Evolutionary conservation across 2,888 invertebrate species (phyloP).

Genomic region (Horisme vitalbata): DNA sequence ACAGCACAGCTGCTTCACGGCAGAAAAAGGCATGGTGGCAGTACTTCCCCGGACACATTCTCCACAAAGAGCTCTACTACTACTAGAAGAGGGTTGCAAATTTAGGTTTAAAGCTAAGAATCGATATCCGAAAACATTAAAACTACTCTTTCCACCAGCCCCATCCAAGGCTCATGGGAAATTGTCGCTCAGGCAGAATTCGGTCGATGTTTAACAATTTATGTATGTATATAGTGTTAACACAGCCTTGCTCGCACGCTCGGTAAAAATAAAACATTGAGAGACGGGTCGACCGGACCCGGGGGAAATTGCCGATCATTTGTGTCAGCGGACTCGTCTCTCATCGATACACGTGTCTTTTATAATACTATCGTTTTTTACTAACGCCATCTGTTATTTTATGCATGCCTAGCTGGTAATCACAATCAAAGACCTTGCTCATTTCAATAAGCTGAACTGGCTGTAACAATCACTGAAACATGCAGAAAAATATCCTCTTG

Average conservation of each 20-base stretch:
- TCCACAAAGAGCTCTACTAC: too few species aligned
- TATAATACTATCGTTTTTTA: slow-evolving; percentile 27
- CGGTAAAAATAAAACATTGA: slow-evolving; percentile 50
- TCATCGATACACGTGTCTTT: slow-evolving; percentile 45
- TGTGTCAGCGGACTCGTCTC: slow-evolving; percentile 48
- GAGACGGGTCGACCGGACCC: slow-evolving; percentile 40
- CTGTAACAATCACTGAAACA: slow-evolving; percentile 1
- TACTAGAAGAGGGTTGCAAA: background rate
- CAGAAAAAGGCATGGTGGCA: too few species aligned
- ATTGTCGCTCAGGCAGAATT: slow-evolving; percentile 45
- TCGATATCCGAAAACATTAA: slow-evolving; percentile 13
- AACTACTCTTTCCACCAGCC: slow-evolving; percentile 24
- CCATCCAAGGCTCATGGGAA: slow-evolving; percentile 47
- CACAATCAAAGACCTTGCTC: slow-evolving; percentile 6
- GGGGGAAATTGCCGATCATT: slow-evolving; percentile 57
- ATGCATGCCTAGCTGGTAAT: slow-evolving; percentile 1
- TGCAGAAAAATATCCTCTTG: slow-evolving; percentile 16
- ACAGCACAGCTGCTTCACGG: too few species aligned
- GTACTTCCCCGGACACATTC: too few species aligned
- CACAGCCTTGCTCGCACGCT: slow-evolving; percentile 35
- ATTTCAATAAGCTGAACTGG: background rate
- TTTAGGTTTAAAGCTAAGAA: background rate
- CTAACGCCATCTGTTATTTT: slow-evolving; percentile 13
- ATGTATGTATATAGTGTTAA: slow-evolving; percentile 41
- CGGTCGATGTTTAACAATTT: slow-evolving; percentile 47